phyloP scores from a whole-genome alignment of 2,797 vertebrate species.

The Anguilla marmorata region DNA sequence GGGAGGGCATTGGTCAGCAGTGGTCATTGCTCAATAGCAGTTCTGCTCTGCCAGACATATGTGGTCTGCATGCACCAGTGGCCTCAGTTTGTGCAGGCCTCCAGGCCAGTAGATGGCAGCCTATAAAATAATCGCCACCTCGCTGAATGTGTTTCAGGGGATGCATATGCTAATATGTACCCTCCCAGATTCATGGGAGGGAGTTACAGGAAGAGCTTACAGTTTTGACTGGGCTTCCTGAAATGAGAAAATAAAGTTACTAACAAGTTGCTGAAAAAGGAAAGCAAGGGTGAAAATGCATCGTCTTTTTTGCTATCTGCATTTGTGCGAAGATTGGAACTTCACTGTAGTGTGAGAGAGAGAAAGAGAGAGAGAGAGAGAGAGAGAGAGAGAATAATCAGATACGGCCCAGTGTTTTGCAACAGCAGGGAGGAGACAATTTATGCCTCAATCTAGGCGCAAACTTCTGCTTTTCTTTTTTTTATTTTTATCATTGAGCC shows the following conservation, averaged over 20 bases:
- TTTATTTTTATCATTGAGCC: conserved; percentile 60
- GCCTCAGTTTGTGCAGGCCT: neutral
- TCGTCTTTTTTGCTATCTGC: too few species aligned
- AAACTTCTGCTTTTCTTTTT: conserved; percentile 66
- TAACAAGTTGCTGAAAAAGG: neutral
- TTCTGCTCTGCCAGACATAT: too few species aligned
- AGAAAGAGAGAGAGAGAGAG: conserved; percentile 8
- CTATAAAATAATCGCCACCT: neutral
- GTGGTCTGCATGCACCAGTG: too few species aligned
- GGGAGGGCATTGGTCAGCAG: neutral
- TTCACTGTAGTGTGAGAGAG: neutral
- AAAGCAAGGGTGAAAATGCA: too few species aligned
- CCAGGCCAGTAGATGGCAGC: neutral
- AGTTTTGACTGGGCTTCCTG: neutral
- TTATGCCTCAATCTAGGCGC: conserved; percentile 69
- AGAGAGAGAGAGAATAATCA: conserved; percentile 54
- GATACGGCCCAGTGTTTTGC: conserved; percentile 60
- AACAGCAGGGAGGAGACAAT: conserved; percentile 65
- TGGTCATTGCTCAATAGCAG: too few species aligned
- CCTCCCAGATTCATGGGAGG: neutral
- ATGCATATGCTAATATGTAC: neutral
- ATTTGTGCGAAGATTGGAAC: neutral
- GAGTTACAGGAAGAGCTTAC: neutral
- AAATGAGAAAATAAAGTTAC: neutral
- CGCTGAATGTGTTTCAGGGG: neutral